Conservation (phyloP, 1,140 invertebrate genomes). For the Drosophila seguyi region DNA sequence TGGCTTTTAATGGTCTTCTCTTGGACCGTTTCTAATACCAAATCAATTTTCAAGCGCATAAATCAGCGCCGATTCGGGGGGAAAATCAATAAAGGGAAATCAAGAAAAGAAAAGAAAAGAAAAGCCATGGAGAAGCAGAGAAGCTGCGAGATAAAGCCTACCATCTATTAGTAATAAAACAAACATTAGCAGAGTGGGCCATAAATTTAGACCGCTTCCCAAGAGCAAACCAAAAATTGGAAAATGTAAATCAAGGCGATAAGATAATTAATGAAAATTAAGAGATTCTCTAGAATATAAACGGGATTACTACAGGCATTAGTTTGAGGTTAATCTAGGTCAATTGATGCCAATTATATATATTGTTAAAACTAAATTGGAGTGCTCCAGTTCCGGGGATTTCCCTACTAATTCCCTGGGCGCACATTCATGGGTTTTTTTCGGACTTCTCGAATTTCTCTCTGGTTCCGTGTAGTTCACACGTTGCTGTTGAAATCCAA, state of each 20-base stretch:
- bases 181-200: conserved; percentile 45
- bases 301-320: conserved; percentile 3
- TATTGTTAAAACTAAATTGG: conserved; percentile 40
- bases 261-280: conserved; percentile 45
- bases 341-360: conserved; percentile 51
- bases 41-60: conserved; percentile 74
- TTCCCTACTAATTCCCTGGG: conserved; percentile 26
- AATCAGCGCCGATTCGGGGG: conserved; percentile 51
- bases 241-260: conserved; percentile 48
- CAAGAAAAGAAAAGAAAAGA: neutral
- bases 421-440: conserved; percentile 8
- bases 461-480: conserved; percentile 26
- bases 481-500: conserved; percentile 47
- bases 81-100: conserved; percentile 50
- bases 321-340: conserved; percentile 20
- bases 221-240: conserved; percentile 24
- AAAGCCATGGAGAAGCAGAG: neutral
- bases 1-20: conserved; percentile 46
- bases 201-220: conserved; percentile 30
- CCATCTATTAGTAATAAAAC: conserved; percentile 71
- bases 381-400: conserved; percentile 19
- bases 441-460: conserved; percentile 39
- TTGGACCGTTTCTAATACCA: conserved; percentile 46
- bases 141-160: conserved; percentile 51
- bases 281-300: conserved; percentile 13